A percentile compares a stretch with the other conserved stretches of the same genome.
Conservation (phyloP, 2,888 invertebrate species). For the Agonum fuliginosum region DNA sequence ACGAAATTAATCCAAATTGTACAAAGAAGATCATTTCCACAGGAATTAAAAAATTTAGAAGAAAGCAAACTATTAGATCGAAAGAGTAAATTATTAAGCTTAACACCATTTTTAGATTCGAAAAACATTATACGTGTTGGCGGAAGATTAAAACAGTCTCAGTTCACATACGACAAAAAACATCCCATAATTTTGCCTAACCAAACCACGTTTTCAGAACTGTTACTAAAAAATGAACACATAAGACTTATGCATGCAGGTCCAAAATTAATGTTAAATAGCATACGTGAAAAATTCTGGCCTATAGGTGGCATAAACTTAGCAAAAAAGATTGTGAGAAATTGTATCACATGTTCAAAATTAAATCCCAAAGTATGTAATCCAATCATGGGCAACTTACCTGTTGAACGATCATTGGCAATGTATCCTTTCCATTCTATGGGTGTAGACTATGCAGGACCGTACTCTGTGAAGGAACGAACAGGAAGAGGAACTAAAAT, state of each 20-base stretch:
- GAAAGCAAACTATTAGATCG: neutral
- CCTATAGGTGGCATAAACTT: neutral
- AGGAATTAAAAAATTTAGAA: conserved; percentile 21
- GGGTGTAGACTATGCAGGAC: too few relatives aligned
- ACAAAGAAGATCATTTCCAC: neutral
- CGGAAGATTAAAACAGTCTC: conserved; percentile 12
- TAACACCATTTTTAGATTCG: conserved; percentile 47
- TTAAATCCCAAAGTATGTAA: too few relatives aligned
- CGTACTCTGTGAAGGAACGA: too few relatives aligned
- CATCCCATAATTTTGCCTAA: conserved; percentile 1
- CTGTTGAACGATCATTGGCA: too few relatives aligned
- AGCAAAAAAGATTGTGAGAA: too few relatives aligned
- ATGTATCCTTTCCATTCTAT: too few relatives aligned
- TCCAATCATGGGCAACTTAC: too few relatives aligned
- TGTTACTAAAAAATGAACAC: too few relatives aligned
- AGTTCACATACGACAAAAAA: neutral
- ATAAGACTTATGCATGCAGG: conserved; percentile 14
- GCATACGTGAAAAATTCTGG: neutral
- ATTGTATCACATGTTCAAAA: too few relatives aligned
- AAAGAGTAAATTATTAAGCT: conserved; percentile 23
- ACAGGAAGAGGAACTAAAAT: neutral
- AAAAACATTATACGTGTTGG: conserved; percentile 37
- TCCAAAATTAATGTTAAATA: too few relatives aligned
- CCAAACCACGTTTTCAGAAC: too few relatives aligned
- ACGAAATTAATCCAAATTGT: conserved; percentile 1